Conservation (phyloP, 2,888 invertebrate species). For the Drosophila phalerata region DNA sequence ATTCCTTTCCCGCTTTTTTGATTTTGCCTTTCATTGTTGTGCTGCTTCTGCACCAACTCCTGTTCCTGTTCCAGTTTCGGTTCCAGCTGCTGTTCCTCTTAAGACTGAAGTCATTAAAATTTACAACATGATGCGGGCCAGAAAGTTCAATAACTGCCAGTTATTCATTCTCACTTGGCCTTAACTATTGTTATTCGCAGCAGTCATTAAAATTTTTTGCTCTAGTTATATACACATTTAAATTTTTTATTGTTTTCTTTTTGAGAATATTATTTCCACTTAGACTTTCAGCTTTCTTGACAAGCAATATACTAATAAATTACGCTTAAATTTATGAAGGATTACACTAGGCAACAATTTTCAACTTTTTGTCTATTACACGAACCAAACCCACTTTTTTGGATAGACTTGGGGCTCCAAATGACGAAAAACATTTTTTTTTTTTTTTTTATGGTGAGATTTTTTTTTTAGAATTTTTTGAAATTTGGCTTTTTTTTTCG, state of each 20-base stretch:
- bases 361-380: no score
- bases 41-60: neutral
- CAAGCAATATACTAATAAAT: neutral
- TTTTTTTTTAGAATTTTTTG: no score
- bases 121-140: constrained; percentile 42
- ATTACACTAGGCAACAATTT: no score
- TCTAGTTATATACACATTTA: constrained; percentile 3
- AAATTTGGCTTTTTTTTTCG: no score
- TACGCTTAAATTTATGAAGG: neutral
- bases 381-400: no score
- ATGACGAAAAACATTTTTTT: no score
- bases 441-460: no score
- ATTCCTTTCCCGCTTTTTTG: constrained; percentile 19
- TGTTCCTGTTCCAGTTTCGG: constrained; percentile 6
- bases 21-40: constrained; percentile 34
- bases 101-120: constrained; percentile 60
- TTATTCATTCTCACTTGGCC: constrained; percentile 19
- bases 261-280: constrained; percentile 2
- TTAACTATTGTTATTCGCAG: constrained; percentile 15
- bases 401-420: no score
- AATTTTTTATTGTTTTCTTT: neutral
- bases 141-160: constrained; percentile 45
- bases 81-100: constrained; percentile 17
- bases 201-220: constrained; percentile 33
- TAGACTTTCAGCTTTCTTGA: neutral